Conservation (phyloP, 2,797 vertebrate genomes). For the Acrocephalus scirpaceus region DNA sequence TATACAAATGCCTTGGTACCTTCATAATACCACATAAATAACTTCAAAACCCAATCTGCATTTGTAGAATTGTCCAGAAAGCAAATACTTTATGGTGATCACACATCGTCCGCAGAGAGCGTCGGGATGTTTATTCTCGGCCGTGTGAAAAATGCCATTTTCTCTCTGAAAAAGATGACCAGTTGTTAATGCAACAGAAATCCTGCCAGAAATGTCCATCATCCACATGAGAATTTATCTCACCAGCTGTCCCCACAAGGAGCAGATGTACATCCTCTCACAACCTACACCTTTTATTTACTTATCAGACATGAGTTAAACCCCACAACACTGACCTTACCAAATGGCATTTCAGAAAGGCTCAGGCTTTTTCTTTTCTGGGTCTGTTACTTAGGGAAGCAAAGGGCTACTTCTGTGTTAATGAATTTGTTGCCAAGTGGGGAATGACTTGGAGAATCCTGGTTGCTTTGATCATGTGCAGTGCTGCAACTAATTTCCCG, state of each 20-base stretch:
- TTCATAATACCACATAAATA: slow-evolving; percentile 83
- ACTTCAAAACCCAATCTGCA: slow-evolving; percentile 65
- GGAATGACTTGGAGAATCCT: not conserved
- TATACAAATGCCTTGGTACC: slow-evolving; percentile 73
- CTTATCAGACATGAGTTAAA: not conserved
- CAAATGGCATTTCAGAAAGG: not conserved
- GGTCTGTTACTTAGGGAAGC: not conserved
- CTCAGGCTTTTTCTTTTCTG: not conserved
- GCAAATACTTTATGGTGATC: slow-evolving; percentile 84
- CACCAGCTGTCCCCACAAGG: not conserved
- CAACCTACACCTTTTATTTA: not conserved
- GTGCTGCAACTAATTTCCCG: not conserved
- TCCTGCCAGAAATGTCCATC: not conserved
- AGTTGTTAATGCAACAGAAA: not conserved
- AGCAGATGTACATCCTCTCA: not conserved
- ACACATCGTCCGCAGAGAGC: slow-evolving; percentile 91
- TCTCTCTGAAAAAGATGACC: slow-evolving; percentile 83
- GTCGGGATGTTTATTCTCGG: slow-evolving; percentile 88
- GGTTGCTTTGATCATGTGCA: not conserved
- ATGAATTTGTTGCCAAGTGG: not conserved
- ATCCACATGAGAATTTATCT: not conserved
- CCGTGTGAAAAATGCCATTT: slow-evolving; percentile 98
- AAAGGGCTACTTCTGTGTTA: slow-evolving; percentile 9
- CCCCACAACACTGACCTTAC: not conserved
- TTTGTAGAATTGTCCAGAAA: slow-evolving; percentile 57